Evolutionary conservation across 2,113 vertebrate genomes (phyloP).

Genomic region (Martes martes): DNA sequence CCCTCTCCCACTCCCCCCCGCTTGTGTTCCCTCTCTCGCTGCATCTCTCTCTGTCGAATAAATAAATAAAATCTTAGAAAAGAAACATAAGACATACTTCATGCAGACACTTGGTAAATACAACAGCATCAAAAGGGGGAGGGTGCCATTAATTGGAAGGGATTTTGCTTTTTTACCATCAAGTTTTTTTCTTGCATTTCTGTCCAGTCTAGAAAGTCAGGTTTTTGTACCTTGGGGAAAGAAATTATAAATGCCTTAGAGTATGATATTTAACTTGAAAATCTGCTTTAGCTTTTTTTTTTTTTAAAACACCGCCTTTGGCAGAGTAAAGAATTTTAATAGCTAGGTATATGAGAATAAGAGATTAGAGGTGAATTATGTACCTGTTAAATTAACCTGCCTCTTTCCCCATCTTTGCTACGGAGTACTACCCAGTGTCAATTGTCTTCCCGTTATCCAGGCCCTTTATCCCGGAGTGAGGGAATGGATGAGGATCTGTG

Average conservation of each 20-base stretch:
- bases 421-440: background rate
- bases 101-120: background rate
- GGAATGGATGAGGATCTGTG: slow-evolving; percentile 54
- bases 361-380: background rate
- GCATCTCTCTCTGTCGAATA: too few species aligned
- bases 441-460: background rate
- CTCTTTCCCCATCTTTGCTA: background rate
- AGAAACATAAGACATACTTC: background rate
- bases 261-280: slow-evolving; percentile 21
- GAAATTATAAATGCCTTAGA: slow-evolving; percentile 18
- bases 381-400: background rate
- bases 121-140: background rate
- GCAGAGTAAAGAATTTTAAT: background rate
- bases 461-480: background rate
- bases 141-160: background rate
- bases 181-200: background rate
- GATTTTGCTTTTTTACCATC: slow-evolving; percentile 34
- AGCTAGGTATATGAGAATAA: background rate
- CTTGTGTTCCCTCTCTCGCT: too few species aligned
- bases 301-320: background rate
- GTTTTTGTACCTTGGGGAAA: background rate
- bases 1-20: too few species aligned
- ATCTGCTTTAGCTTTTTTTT: slow-evolving; percentile 20
- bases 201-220: background rate
- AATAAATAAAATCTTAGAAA: too few species aligned